Base-by-base conservation (phyloP, 2,888 invertebrate species). In the Agriopis leucophaearia region DNA sequence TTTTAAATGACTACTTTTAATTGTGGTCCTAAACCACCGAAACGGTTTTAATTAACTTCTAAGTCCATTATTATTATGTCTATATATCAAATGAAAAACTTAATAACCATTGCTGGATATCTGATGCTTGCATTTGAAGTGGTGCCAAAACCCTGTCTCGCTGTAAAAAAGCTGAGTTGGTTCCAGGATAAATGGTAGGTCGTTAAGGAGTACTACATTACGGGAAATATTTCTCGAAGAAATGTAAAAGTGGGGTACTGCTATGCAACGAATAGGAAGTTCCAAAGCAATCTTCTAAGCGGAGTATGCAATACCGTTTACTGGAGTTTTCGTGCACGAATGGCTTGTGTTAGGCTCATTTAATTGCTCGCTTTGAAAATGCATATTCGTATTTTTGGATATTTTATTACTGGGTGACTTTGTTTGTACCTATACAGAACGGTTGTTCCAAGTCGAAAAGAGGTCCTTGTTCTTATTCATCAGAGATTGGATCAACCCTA, bases 61-160 rank as follows among this genome's bases (percentile, higher is more conserved):
- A 27, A 3, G 27, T 27, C 27, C 27, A 27, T 27, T 27, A 27
- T 27, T 27, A 27, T 3, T 27, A 27, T 27, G 27, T 27, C 27
- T 27, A 1, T 27, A 27, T 27, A 38, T 8, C 38, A 38, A 38
- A 38, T 1, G 38, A 9, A 9, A 1, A 38, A 38, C 1, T 38
- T 1, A 38, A 10, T 38, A 38, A 44, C 13, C 38, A 5, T 55
- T 40, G 16, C 54, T 16, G 16, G 4, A 40, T 40, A 40, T 38
- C 15, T 18, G 15, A 42, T 55, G 2, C 10, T 8, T 10, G 27
- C 73, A 78, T 83, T 88, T 87, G 88, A 86, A 81, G 76, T 64
- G 65, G 27, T 27, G 27, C 27, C 27, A 27, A 27, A 78, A 78
- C 36, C 27, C 27, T 27, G 0, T n/a, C 45, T 48, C 10, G 7